Evolutionary conservation across 2,113 vertebrate species (phyloP).

Genomic region (Polypterus bichir): DNA sequence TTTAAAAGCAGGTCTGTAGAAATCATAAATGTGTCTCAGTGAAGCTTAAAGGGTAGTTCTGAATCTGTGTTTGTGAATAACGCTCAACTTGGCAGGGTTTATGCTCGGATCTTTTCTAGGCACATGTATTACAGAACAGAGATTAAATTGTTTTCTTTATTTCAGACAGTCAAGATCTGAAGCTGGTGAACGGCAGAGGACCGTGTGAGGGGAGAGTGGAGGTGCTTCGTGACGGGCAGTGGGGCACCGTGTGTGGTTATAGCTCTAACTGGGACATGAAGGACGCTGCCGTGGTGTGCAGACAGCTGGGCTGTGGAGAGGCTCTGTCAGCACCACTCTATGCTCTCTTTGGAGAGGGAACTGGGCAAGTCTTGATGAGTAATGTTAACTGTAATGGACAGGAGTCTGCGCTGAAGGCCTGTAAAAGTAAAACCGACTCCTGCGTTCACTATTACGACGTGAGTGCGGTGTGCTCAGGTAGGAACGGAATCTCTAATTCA

Average conservation of each 20-base stretch:
- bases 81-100: no score
- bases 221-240: constrained; percentile 10
- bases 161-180: neutral
- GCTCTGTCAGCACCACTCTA: accelerated
- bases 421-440: no score
- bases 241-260: constrained; percentile 3
- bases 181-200: accelerated
- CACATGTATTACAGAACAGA: no score
- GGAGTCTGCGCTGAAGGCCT: neutral
- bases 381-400: neutral
- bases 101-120: no score
- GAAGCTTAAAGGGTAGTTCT: no score
- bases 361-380: neutral
- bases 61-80: no score
- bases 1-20: no score
- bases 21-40: no score
- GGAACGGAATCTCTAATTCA: no score
- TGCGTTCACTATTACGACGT: no score
- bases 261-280: constrained; percentile 12
- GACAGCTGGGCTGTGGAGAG: constrained; percentile 24
- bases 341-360: neutral
- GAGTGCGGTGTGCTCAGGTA: no score
- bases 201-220: constrained; percentile 24
- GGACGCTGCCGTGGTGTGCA: constrained; percentile 24
- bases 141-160: no score